Conservation (phyloP, 2,888 invertebrate genomes). For the Nebria brevicollis region DNA sequence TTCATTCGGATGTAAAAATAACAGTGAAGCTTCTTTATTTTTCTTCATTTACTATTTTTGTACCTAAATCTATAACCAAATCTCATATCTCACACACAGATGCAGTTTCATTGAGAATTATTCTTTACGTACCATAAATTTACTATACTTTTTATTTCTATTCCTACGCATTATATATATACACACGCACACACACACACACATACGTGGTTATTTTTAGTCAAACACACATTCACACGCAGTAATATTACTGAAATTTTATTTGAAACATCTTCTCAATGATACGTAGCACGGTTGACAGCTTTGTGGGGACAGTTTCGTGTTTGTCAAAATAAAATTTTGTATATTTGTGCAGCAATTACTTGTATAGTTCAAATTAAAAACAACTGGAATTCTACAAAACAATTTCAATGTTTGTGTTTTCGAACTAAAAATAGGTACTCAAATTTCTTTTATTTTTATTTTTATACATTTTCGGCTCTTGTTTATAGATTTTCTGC, state of each 20-base stretch:
- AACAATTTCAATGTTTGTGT: constrained; percentile 1
- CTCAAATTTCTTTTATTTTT: not conserved
- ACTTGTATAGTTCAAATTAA: not conserved
- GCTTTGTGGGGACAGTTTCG: constrained; percentile 12
- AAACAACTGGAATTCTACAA: not conserved
- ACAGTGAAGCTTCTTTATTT: constrained; percentile 11
- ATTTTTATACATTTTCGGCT: not conserved
- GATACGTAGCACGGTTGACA: constrained; percentile 27
- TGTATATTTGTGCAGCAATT: not conserved
- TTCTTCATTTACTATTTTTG: constrained; percentile 25
- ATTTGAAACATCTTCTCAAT: not conserved
- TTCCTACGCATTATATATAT: constrained; percentile 2
- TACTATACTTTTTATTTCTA: constrained; percentile 29
- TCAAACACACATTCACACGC: not conserved
- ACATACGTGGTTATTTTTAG: constrained; percentile 13
- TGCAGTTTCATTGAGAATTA: constrained; percentile 41
- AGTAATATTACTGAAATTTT: not conserved
- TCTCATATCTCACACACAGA: constrained; percentile 19
- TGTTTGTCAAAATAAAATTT: not conserved
- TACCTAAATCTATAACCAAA: constrained; percentile 6
- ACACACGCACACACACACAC: not conserved
- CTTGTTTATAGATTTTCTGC: not conserved
- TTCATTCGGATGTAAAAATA: constrained; percentile 9
- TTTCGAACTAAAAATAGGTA: not conserved
- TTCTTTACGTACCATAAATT: constrained; percentile 19